Conservation (phyloP, 1,140 invertebrate species). For the Trichogramma pretiosum region DNA sequence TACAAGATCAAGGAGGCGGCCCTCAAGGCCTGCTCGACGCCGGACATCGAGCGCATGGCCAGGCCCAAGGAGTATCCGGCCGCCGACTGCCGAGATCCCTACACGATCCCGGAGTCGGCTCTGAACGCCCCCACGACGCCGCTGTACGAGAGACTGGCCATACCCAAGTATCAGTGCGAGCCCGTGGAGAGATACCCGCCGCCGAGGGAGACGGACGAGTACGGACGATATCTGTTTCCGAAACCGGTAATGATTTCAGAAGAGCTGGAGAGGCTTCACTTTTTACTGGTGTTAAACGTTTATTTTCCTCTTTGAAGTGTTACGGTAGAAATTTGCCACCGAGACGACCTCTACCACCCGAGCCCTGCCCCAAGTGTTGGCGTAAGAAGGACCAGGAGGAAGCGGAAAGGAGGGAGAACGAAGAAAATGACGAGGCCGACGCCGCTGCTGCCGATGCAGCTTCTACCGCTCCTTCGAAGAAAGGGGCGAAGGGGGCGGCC, state of each 20-base stretch:
- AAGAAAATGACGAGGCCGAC: no score
- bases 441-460: no score
- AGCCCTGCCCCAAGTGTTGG: no score
- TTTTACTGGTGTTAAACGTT: no score
- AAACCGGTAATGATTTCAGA: constrained; percentile 22
- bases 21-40: no score
- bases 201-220: constrained; percentile 23
- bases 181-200: constrained; percentile 16
- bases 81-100: constrained; percentile 17
- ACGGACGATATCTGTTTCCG: constrained; percentile 20
- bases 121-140: constrained; percentile 9
- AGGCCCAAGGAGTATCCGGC: background rate
- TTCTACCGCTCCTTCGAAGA: no score
- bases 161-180: constrained; percentile 15
- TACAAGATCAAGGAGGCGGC: no score
- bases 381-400: constrained; percentile 4
- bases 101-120: constrained; percentile 19
- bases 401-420: background rate
- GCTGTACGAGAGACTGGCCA: constrained; percentile 18
- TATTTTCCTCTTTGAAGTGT: constrained; percentile 18
- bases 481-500: no score
- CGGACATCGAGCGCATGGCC: constrained; percentile 13
- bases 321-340: background rate
- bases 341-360: background rate
- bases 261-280: constrained; percentile 16